phyloP scores from a whole-genome alignment of 2,797 vertebrate species.

The Ibycter americanus region DNA sequence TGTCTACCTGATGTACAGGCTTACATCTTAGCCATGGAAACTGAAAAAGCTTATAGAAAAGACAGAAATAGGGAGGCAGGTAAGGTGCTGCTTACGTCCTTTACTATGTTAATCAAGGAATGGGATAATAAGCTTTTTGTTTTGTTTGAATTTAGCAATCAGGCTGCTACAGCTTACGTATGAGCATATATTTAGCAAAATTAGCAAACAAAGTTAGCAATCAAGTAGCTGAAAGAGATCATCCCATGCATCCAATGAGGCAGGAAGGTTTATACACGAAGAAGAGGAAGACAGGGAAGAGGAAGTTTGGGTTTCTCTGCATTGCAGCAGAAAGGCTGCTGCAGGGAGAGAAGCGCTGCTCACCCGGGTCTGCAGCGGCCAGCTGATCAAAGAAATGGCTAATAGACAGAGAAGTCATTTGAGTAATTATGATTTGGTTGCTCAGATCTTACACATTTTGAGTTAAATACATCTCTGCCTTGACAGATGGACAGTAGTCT shows the following conservation, averaged over 20 bases:
- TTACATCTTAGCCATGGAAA: background rate
- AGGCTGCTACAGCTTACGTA: background rate
- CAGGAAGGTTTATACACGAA: background rate
- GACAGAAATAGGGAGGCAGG: background rate
- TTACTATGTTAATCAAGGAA: background rate
- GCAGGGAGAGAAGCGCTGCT: background rate
- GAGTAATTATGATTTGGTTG: background rate
- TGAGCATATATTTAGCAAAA: background rate
- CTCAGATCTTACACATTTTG: background rate
- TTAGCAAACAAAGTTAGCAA: background rate
- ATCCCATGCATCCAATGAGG: background rate
- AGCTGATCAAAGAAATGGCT: background rate
- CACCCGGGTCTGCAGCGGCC: background rate
- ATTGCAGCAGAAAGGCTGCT: background rate
- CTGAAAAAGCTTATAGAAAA: background rate
- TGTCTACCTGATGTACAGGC: background rate
- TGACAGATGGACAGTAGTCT: background rate
- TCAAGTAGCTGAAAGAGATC: background rate
- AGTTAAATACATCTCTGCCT: background rate
- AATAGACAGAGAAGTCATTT: background rate
- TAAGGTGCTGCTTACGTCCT: background rate
- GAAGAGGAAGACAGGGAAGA: background rate
- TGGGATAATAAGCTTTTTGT: background rate
- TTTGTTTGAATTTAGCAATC: constrained; percentile 17
- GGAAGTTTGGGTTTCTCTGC: background rate